A percentile compares a stretch with the other conserved stretches of the same genome.
Evolutionary conservation across 2,113 vertebrate species (phyloP).

Genomic region (Mustelus asterias): DNA sequence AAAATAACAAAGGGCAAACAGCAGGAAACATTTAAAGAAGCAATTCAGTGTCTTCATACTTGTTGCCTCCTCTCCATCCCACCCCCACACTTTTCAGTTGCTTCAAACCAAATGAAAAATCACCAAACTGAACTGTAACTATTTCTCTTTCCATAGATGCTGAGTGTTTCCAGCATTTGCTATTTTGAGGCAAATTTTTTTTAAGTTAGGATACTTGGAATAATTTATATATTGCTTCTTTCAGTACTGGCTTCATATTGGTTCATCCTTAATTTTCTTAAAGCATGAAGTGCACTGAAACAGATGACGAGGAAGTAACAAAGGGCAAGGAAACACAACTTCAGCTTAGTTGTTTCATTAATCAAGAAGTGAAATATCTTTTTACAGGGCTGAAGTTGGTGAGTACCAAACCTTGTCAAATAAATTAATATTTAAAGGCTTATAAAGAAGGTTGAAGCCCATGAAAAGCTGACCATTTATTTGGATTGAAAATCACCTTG

Average conservation of each 20-base stretch:
- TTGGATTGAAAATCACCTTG: neutral
- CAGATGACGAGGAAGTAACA: constrained; percentile 87
- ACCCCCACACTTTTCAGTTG: too few species aligned
- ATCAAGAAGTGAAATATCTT: constrained; percentile 97
- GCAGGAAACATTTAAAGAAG: too few species aligned
- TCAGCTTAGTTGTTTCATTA: constrained; percentile 98
- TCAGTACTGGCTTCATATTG: neutral
- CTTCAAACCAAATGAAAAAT: too few species aligned
- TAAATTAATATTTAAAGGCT: neutral
- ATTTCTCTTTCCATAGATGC: neutral
- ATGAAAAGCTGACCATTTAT: neutral
- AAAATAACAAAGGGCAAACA: too few species aligned
- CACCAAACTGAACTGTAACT: neutral
- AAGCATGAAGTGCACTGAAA: constrained; percentile 98
- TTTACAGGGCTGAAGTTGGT: constrained; percentile 93
- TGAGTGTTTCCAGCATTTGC: neutral
- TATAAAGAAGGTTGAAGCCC: neutral
- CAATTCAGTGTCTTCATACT: too few species aligned
- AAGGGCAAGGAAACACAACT: constrained; percentile 92
- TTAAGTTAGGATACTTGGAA: neutral
- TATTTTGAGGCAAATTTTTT: neutral
- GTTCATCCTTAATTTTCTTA: constrained; percentile 47
- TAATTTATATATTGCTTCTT: neutral
- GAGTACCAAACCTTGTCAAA: constrained; percentile 44
- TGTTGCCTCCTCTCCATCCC: too few species aligned